phyloP scores from a whole-genome alignment of 2,113 vertebrate species.

The Grammomys dolichurus region DNA sequence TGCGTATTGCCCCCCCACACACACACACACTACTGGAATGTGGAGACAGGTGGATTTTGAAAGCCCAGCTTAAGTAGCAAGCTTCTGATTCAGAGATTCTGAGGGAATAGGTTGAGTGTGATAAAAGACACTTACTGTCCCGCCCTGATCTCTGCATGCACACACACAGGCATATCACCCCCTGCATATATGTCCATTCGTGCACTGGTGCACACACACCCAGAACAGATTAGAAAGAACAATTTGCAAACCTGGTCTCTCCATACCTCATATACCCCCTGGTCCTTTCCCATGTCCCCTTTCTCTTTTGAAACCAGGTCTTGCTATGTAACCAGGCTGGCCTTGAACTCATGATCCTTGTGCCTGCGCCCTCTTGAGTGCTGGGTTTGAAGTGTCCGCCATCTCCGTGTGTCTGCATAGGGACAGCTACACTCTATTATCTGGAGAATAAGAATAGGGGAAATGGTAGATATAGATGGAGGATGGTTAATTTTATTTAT shows the following conservation, averaged over 20 bases:
- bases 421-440: background rate
- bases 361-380: background rate
- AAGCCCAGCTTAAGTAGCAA: background rate
- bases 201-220: background rate
- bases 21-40: background rate
- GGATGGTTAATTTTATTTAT: background rate
- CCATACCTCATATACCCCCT: background rate
- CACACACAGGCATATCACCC: background rate
- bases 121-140: background rate
- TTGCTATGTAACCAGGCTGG: background rate
- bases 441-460: background rate
- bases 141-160: background rate
- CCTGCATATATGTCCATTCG: background rate
- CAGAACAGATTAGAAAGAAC: background rate
- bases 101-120: background rate
- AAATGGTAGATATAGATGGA: no score
- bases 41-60: background rate
- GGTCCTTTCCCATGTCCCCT: background rate
- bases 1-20: background rate
- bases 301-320: background rate
- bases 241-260: background rate
- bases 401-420: background rate
- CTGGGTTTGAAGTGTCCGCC: background rate
- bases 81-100: background rate
- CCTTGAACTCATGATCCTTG: background rate